Conservation (phyloP, 2,797 vertebrate genomes). For the Pygocentrus nattereri region DNA sequence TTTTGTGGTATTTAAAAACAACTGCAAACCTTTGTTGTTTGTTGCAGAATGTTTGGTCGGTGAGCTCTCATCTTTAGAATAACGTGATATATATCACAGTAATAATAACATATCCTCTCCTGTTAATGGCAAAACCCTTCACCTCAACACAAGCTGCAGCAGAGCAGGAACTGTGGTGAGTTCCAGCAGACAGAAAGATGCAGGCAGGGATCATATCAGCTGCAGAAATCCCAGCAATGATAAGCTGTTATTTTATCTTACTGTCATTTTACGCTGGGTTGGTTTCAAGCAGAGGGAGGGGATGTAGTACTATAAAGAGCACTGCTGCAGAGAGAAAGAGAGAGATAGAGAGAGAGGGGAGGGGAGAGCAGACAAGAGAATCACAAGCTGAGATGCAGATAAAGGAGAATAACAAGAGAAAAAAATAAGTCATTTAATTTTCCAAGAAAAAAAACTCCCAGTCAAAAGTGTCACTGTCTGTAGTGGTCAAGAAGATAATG, state of each 20-base stretch:
- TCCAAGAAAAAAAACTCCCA: not conserved
- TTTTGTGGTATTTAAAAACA: no score
- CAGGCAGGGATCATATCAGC: not conserved
- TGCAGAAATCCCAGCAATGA: constrained; percentile 9
- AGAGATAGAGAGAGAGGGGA: not conserved
- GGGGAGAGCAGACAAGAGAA: not conserved
- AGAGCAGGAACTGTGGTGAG: not conserved
- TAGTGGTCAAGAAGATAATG: constrained; percentile 11
- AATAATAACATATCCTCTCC: not conserved
- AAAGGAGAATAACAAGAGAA: not conserved
- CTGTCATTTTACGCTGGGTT: not conserved
- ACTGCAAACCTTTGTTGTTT: no score
- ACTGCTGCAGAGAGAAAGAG: not conserved
- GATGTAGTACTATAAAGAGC: not conserved
- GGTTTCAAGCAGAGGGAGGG: not conserved
- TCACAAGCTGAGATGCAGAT: not conserved
- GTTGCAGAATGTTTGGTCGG: no score
- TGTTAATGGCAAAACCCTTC: not conserved
- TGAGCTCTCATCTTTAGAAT: no score
- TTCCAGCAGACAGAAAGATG: not conserved
- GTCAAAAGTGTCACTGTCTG: not conserved
- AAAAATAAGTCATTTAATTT: constrained; percentile 11
- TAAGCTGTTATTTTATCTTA: constrained; percentile 4
- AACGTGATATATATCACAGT: not conserved
- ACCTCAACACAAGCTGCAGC: not conserved